Base-by-base conservation (phyloP, 2,797 vertebrate genomes). In the Hippocampus kuda region DNA sequence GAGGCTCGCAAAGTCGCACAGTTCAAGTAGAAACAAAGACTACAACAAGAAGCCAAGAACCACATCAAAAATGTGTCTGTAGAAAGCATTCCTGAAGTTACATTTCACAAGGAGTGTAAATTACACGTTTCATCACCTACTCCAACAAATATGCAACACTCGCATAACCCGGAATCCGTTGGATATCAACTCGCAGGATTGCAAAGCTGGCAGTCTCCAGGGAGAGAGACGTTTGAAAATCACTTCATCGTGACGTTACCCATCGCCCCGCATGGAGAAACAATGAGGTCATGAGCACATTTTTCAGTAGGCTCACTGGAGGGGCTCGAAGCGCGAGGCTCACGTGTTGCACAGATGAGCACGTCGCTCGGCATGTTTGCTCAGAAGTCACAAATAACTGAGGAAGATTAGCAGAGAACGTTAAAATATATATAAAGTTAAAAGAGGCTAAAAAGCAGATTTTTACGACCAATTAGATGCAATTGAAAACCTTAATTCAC, bases 321-420 rank as follows among this genome's bases (percentile, higher is more conserved):
- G 44, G 46, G 5, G 11, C 42, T 20, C 20, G 34, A 30, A 69
- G 2, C 16, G 12, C 15, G 16, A 57, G 38, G n/a, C 20, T 59
- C 66, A 68, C 34, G 57, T 68, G 66, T 24, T 68, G 66, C 12
- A 48, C 63, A 65, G 63, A 65, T 18, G 34, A 65, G 26, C 16
- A 48, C 24, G 12, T 65, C 6, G 11, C 63, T 46, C 16, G 16
- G 44, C 42, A 10, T 26, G 24, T 65, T 61, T 38, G 27, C 59
- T 61, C 56, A 59, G 1, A 51, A 51, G 49, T 51, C 49, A 22
- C 15, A 20, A 6, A 2, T 1, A 34, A 38, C 30, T 38, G 27
- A 38, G 30, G 20, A 54, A 24, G 16, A 15, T 61, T 61, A 20
- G 53, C 53, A 56, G 3, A 48, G 16, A 48, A 48, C 15, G 15